Conservation (phyloP, 2,797 vertebrate genomes). For the Anniella stebbinsi region DNA sequence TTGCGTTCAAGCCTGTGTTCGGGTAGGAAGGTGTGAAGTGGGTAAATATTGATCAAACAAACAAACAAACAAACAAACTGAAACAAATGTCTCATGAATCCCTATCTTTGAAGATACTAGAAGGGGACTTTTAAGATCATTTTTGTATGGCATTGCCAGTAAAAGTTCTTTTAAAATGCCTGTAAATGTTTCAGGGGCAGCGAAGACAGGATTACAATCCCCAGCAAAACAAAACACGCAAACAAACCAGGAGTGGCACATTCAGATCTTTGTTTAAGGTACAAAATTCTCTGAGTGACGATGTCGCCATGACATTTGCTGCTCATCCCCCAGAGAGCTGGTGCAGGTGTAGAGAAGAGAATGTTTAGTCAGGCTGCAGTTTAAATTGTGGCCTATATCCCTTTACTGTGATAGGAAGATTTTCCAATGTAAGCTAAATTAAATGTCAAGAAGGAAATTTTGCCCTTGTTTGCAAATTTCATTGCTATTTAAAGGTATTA, state of each 20-base stretch:
- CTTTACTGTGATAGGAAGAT: neutral
- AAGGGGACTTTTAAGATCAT: neutral
- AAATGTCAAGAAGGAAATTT: slow-evolving; percentile 15
- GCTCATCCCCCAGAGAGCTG: neutral
- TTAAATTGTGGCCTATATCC: neutral
- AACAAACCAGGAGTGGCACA: neutral
- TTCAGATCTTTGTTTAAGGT: neutral
- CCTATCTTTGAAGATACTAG: neutral
- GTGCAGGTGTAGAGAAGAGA: neutral
- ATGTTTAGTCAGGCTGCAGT: neutral
- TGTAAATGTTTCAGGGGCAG: neutral
- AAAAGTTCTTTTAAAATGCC: neutral
- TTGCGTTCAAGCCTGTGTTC: no score
- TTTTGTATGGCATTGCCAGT: neutral
- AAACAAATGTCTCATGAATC: no score
- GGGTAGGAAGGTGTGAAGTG: no score
- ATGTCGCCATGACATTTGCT: neutral
- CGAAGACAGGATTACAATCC: neutral
- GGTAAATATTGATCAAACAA: no score
- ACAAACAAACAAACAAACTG: no score
- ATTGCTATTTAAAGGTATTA: slow-evolving; percentile 4
- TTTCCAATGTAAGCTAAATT: neutral
- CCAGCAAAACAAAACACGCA: neutral
- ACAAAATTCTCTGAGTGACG: neutral
- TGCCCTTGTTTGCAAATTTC: neutral